Conservation (phyloP, 53 echinoderm and acorn worm species). For the Hippasteria phrygiana region DNA sequence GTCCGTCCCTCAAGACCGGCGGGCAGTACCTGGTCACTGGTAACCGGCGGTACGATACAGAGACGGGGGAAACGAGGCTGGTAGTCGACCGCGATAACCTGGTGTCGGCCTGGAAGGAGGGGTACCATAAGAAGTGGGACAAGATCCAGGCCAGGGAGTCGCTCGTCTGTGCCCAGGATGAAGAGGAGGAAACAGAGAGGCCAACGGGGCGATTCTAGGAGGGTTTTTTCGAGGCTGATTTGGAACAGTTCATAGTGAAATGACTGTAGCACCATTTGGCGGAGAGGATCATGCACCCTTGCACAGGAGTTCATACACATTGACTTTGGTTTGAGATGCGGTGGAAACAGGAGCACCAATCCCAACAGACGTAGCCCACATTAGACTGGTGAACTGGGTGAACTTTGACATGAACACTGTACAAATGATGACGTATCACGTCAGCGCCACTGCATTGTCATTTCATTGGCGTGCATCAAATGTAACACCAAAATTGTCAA, state of each 20-base stretch:
- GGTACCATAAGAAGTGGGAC: conserved; percentile 80
- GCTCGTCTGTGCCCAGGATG: conserved; percentile 49
- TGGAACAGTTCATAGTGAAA: not conserved
- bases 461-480: no score
- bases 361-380: no score
- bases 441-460: no score
- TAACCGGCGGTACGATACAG: conserved; percentile 62
- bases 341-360: no score
- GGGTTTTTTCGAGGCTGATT: not conserved
- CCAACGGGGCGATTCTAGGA: conserved; percentile 28
- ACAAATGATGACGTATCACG: no score
- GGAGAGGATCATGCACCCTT: no score
- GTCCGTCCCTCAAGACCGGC: conserved; percentile 76
- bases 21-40: conserved; percentile 89
- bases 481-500: no score
- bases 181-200: conserved; percentile 38
- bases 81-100: conserved; percentile 77
- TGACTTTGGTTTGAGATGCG: no score
- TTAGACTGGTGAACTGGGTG: no score
- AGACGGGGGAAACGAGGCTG: conserved; percentile 80
- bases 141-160: conserved; percentile 76
- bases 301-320: no score
- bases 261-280: not conserved
- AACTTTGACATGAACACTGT: no score
- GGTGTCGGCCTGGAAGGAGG: conserved; percentile 81